phyloP scores from a whole-genome alignment of 2,113 vertebrate genomes.

The Ageneiosus marmoratus region DNA sequence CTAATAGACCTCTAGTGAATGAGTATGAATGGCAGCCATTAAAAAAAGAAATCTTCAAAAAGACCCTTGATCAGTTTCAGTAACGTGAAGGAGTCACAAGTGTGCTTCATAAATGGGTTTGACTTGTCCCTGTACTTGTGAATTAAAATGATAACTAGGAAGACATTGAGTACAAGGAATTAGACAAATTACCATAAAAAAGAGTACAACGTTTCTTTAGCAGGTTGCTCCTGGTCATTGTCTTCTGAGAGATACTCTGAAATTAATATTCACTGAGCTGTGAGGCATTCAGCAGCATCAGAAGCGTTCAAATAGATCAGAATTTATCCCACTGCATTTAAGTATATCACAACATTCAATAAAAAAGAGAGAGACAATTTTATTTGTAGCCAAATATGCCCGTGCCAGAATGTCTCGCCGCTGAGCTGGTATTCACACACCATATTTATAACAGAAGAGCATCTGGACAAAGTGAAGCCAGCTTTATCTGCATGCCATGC shows the following conservation, averaged over 20 bases:
- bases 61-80: not conserved
- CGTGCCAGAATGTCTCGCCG: not conserved
- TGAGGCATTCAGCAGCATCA: not conserved
- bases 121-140: not conserved
- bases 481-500: not conserved
- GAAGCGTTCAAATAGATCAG: not conserved
- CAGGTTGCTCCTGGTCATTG: slow-evolving; percentile 14
- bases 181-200: not conserved
- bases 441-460: not conserved
- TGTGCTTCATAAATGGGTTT: not conserved
- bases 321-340: not conserved
- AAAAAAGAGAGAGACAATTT: not conserved
- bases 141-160: not conserved
- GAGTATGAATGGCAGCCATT: slow-evolving; percentile 4
- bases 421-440: not conserved
- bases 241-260: not conserved
- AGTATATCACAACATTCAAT: not conserved
- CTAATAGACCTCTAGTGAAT: slow-evolving; percentile 9
- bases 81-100: not conserved
- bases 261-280: not conserved
- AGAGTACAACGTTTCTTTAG: not conserved
- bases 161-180: not conserved
- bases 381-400: not conserved
- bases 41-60: slow-evolving; percentile 1
- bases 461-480: not conserved